Evolutionary conservation across 2,113 vertebrate genomes (phyloP), one percentile per base, ranked within the genome.

Genomic region (Zapornia atra): DNA sequence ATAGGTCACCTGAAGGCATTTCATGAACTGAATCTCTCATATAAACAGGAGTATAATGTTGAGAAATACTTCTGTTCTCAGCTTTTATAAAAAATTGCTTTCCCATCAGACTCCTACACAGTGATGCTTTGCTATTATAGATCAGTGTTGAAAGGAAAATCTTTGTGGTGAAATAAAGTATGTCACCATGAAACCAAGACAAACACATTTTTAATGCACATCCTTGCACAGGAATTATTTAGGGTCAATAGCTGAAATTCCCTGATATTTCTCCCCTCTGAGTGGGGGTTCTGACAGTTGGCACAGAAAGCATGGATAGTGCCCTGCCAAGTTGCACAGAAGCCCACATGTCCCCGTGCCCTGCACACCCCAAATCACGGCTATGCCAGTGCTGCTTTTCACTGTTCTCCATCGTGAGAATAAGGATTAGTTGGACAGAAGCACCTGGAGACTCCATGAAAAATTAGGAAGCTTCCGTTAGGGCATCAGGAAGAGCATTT

Each of bases 1-100:
- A 94, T 5, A 92, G 92, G 94, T 89, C 88, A 50, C 69, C 57
- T 87, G 80, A 64, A 93, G 84, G 56, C 76, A 84, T 94, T 93
- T 40, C 2, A 40, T 68, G 40, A 82, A 29, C 48, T 26, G 34
- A 84, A 21, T 1, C 1, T 61, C 33, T 78, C 57, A 15, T 21
- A 33, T 33, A 78, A 90, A 64, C 17, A n/a, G 53, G 44, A 69
- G 8, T 12, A 33, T 40, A 53, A 28, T 26, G 18, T 20, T 59
- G 56, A 92, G 64, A 78, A 88, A 76, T 36, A 75, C 51, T 84
- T 86, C 73, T 64, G 44, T 63, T 42, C 46, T 60, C 56, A 50
- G 51, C 46, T 86, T 84, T 81, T 28, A 19, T 51, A 11, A 80
- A 72, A 40, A 56, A 56, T 29, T 46, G 5, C 15, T 75, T 44